phyloP scores from a whole-genome alignment of 2,797 vertebrate species.

The Gymnodraco acuticeps region DNA sequence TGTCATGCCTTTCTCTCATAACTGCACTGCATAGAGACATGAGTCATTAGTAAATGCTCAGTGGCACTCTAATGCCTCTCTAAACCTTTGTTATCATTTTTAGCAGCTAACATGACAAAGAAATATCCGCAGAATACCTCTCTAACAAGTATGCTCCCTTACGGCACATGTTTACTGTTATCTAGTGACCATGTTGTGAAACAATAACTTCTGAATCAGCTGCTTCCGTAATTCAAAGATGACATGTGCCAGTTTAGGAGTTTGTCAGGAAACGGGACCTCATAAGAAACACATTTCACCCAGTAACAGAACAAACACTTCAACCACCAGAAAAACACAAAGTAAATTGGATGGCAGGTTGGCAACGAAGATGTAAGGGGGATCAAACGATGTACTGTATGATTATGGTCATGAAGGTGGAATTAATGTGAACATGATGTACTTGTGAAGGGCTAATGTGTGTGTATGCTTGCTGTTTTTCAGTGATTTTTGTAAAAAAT shows the following conservation, averaged over 20 bases:
- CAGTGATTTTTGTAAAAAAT: conserved; percentile 41
- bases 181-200: background rate
- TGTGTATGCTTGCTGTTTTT: conserved; percentile 39
- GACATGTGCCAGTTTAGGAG: conserved; percentile 10
- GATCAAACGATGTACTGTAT: conserved; percentile 40
- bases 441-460: conserved; percentile 46
- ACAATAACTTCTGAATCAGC: background rate
- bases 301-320: conserved; percentile 34
- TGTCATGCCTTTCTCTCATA: background rate
- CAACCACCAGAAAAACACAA: conserved; percentile 34
- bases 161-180: conserved; percentile 1
- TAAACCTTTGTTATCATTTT: background rate
- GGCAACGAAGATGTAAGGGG: conserved; percentile 17
- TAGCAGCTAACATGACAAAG: background rate
- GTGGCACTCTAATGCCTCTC: background rate
- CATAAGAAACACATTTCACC: conserved; percentile 4
- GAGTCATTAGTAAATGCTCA: conserved; percentile 4
- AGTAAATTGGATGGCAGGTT: conserved; percentile 36
- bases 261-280: conserved; percentile 5
- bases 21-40: background rate
- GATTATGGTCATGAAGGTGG: conserved; percentile 49
- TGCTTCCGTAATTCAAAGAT: conserved; percentile 26
- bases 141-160: background rate
- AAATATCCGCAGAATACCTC: conserved; percentile 11
- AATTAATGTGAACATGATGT: conserved; percentile 15